Percentiles rank a stretch among this genome's conserved stretches.
phyloP scores from a whole-genome alignment of 2,113 vertebrate genomes.

The Cyanistes caeruleus region DNA sequence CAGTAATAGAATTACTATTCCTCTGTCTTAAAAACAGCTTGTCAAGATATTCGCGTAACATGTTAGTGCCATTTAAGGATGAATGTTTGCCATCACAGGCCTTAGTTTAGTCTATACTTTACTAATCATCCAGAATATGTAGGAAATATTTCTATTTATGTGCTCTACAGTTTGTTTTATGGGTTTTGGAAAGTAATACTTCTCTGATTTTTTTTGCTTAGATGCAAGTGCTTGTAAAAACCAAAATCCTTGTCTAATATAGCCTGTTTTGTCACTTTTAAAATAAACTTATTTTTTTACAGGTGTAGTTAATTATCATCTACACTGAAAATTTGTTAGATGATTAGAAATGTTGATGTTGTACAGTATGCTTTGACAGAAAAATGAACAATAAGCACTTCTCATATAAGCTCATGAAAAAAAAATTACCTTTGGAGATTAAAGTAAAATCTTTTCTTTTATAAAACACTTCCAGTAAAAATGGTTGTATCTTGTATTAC shows the following conservation, averaged over 20 bases:
- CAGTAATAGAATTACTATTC: not conserved
- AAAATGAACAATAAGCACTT: not conserved
- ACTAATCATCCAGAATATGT: slow-evolving; percentile 55
- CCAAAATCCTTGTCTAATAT: not conserved
- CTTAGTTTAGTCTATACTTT: slow-evolving; percentile 51
- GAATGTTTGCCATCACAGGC: slow-evolving; percentile 56
- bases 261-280: not conserved
- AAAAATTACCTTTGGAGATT: not conserved
- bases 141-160: slow-evolving; percentile 53
- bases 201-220: not conserved
- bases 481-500: not conserved
- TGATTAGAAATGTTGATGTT: not conserved
- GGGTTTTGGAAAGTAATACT: slow-evolving; percentile 48
- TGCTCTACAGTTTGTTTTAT: slow-evolving; percentile 35
- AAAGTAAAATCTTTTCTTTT: not conserved
- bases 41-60: slow-evolving; percentile 25
- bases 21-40: slow-evolving; percentile 9
- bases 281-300: not conserved
- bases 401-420: not conserved
- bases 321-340: not conserved
- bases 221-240: slow-evolving; percentile 35
- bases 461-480: not conserved
- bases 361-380: not conserved
- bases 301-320: not conserved
- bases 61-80: slow-evolving; percentile 52